phyloP scores from a whole-genome alignment of 1,140 invertebrate genomes.

The Drosophila malerkotliana region DNA sequence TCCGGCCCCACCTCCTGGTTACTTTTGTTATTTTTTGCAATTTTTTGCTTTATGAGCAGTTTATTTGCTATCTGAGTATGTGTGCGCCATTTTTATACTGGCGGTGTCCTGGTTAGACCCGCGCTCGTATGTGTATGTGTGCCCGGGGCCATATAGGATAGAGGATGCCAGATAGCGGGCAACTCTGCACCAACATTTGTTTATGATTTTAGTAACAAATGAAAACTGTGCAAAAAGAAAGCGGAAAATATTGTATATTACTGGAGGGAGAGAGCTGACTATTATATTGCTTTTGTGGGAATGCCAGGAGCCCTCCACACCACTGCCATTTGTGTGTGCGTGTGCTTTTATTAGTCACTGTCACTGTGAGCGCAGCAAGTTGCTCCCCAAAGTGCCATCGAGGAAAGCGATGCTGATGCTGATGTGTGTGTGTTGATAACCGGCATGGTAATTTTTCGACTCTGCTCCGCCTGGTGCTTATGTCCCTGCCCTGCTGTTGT shows the following conservation, averaged over 20 bases:
- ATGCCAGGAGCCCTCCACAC: not conserved
- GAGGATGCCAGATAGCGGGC: slow-evolving; percentile 43
- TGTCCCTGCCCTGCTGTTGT: not conserved
- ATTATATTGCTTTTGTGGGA: slow-evolving; percentile 76
- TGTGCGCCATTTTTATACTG: slow-evolving; percentile 22
- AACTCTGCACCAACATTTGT: slow-evolving; percentile 55
- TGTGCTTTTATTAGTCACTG: slow-evolving; percentile 76
- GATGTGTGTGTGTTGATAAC: slow-evolving; percentile 64
- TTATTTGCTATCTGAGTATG: slow-evolving; percentile 59
- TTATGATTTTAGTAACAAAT: slow-evolving; percentile 75
- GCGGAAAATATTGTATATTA: slow-evolving; percentile 77
- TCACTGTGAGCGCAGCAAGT: slow-evolving; percentile 55
- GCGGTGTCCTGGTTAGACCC: not conserved
- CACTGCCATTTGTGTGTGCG: slow-evolving; percentile 10
- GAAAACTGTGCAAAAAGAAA: slow-evolving; percentile 74
- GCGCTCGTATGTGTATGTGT: slow-evolving; percentile 5
- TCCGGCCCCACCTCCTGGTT: slow-evolving; percentile 16
- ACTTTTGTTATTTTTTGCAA: slow-evolving; percentile 55
- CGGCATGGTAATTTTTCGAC: slow-evolving; percentile 50
- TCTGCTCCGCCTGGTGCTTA: not conserved
- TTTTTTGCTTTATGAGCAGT: slow-evolving; percentile 79
- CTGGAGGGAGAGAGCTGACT: slow-evolving; percentile 56
- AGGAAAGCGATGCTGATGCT: slow-evolving; percentile 68
- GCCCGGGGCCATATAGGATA: slow-evolving; percentile 44
- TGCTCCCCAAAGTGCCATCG: slow-evolving; percentile 78